Evolutionary conservation across 2,888 invertebrate genomes (phyloP), one percentile per base, ranked within the genome.

Genomic region (Catonia carolina): DNA sequence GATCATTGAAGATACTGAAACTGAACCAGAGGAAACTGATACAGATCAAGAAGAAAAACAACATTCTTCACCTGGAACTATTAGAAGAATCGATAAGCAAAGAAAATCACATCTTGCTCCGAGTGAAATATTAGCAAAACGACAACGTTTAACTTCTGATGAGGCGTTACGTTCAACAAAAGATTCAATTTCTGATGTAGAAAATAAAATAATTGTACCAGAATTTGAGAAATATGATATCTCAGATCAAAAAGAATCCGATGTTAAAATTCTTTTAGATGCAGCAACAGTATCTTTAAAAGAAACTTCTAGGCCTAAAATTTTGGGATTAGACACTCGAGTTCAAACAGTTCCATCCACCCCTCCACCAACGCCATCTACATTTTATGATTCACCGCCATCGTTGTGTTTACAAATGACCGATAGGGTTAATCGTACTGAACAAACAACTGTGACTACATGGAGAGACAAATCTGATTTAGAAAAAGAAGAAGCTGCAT

Each of bases 1-100:
- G 61, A 74, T 76, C 42, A 56, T 71, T 2, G 74, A 75, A 58
- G 75, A 74, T 50, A 72, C 71, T 2, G 74, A 74, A 60, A 72
- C 73, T 1, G 74, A 74, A 23, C 48, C 58, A 33, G 23, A 70
- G 65, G 62, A 70, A 65, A 61, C 65, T 66, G 55, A 69, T 63
- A 51, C 63, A 66, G 56, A 70, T 65, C 55, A 60, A 31, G 62
- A 66, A 31, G 62, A 61, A 39, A 68, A 66, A 54, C 66, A 67
- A 22, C 63, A 62, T 57, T 58, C 63, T 39, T 66, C 65, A 31
- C 66, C 64, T 42, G 62, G 63, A 6, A 63, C 63, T 22, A 60
- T 61, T 2, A 51, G 63, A 18, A 58, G 61, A 47, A 55, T 56
- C 15, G 58, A 60, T 36, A 64, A 61, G 15, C 58, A 58, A 47